These are phyloP conservation scores for Drosophila pseudoobscura DNA, from an alignment of 1,140 invertebrate species.

Conservation along the genomic window DNA sequence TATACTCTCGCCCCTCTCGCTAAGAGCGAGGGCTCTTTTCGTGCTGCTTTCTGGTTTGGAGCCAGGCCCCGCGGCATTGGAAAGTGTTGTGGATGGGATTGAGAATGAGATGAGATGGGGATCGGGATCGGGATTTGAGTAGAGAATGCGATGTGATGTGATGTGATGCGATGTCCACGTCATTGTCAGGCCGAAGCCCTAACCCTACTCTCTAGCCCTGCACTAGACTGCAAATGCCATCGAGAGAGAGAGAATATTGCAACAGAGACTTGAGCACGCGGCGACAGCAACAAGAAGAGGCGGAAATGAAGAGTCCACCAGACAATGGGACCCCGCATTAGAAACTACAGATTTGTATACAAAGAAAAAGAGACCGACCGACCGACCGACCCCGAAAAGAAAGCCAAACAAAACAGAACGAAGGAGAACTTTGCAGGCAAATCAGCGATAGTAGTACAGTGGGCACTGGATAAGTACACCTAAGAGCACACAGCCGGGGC, in stretches of 20 bases:
- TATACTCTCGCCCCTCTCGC: slow-evolving; percentile 8
- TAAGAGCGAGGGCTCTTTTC: slow-evolving; percentile 3
- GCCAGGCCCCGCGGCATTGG: slow-evolving; percentile 20
- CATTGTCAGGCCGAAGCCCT: slow-evolving; percentile 44
- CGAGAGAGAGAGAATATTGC: slow-evolving; percentile 45
- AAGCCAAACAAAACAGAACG: slow-evolving; percentile 13
- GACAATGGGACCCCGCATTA: slow-evolving; percentile 50
- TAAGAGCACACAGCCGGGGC: too few species aligned
- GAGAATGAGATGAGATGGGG: not conserved
- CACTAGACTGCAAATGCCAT: slow-evolving; percentile 29
- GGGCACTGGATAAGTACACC: not conserved
- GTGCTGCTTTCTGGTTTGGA: slow-evolving; percentile 3
- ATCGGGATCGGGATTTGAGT: not conserved
- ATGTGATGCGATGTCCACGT: slow-evolving; percentile 29
- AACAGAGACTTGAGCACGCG: slow-evolving; percentile 66
- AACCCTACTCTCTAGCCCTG: not conserved
- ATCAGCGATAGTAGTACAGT: slow-evolving; percentile 33
- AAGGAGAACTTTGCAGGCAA: slow-evolving; percentile 7
- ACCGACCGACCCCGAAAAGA: slow-evolving; percentile 12
- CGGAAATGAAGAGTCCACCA: slow-evolving; percentile 41
- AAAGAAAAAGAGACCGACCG: slow-evolving; percentile 8
- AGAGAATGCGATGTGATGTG: not conserved
- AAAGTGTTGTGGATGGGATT: slow-evolving; percentile 36
- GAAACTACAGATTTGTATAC: slow-evolving; percentile 32
- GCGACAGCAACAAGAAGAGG: slow-evolving; percentile 15